phyloP scores from a whole-genome alignment of 2,797 vertebrate genomes.

The Pachyuromys duprasi region DNA sequence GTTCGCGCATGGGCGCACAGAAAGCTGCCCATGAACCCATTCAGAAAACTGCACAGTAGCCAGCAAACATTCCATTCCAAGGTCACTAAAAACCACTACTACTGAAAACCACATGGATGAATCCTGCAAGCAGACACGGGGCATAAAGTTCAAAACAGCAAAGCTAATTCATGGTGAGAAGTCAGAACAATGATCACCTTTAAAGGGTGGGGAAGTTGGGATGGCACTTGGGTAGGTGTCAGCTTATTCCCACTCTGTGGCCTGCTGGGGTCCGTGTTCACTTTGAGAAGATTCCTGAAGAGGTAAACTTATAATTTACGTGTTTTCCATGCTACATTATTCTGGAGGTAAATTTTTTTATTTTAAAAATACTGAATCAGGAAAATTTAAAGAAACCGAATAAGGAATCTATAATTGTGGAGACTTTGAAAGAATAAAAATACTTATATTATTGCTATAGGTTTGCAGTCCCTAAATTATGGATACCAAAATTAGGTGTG shows the following conservation, averaged over 20 bases:
- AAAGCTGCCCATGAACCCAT: background rate
- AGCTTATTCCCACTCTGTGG: background rate
- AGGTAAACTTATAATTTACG: background rate
- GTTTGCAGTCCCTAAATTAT: background rate
- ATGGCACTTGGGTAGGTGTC: background rate
- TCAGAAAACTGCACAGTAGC: background rate
- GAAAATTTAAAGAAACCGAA: constrained; percentile 29
- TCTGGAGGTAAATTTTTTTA: background rate
- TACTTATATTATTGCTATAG: background rate
- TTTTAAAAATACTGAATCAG: constrained; percentile 34
- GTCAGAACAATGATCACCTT: background rate
- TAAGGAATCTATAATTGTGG: background rate
- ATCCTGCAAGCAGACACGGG: background rate
- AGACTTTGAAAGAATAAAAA: constrained; percentile 41
- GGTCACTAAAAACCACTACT: background rate
- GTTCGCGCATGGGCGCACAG: background rate
- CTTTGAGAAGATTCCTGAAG: background rate
- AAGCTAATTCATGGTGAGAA: background rate
- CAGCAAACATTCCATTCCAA: background rate
- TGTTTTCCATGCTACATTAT: background rate
- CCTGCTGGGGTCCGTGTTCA: background rate
- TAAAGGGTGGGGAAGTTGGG: background rate
- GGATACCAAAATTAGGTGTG: background rate
- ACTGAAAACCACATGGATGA: background rate
- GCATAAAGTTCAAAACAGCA: background rate